Evolutionary conservation across 2,113 vertebrate genomes (phyloP).

Genomic region (Scomber scombrus): DNA sequence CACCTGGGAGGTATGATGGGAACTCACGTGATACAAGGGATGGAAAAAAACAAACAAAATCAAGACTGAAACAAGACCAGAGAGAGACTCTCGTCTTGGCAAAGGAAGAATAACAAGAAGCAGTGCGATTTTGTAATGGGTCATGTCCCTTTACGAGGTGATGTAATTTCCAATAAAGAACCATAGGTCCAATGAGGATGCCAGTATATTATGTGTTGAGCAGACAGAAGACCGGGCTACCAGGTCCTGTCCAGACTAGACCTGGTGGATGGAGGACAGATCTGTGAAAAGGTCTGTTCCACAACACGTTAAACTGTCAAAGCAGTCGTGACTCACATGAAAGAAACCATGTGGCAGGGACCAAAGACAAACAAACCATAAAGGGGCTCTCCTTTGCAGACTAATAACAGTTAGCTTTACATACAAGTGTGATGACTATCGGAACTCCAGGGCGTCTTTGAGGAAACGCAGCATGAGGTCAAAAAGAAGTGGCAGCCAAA

Average conservation of each 20-base stretch:
- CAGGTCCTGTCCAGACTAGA: conserved; percentile 25
- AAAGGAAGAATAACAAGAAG: conserved; percentile 60
- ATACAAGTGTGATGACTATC: conserved; percentile 43
- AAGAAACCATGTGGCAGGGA: conserved; percentile 56
- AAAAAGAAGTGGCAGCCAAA: conserved; percentile 6
- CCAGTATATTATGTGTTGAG: conserved; percentile 49
- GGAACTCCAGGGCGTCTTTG: conserved; percentile 30
- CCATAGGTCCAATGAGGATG: conserved; percentile 45
- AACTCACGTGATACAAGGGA: conserved; percentile 36
- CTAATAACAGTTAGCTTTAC: conserved; percentile 60
- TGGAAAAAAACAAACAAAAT: conserved; percentile 52
- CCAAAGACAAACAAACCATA: conserved; percentile 61
- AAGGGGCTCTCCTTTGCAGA: conserved; percentile 51
- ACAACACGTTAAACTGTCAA: conserved; percentile 64
- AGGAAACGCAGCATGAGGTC: conserved; percentile 42
- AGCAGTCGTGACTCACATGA: conserved; percentile 56
- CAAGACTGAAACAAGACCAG: conserved; percentile 11
- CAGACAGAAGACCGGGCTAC: conserved; percentile 48
- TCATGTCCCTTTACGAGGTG: conserved; percentile 73
- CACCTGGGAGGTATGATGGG: conserved; percentile 27
- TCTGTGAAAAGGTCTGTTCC: conserved; percentile 53
- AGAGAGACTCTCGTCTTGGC: conserved; percentile 16
- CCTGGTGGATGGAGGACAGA: conserved; percentile 49
- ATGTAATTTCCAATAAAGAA: conserved; percentile 74
- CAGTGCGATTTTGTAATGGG: conserved; percentile 60